Conservation (phyloP, 2,113 vertebrate genomes). For the Siniperca knerii region DNA sequence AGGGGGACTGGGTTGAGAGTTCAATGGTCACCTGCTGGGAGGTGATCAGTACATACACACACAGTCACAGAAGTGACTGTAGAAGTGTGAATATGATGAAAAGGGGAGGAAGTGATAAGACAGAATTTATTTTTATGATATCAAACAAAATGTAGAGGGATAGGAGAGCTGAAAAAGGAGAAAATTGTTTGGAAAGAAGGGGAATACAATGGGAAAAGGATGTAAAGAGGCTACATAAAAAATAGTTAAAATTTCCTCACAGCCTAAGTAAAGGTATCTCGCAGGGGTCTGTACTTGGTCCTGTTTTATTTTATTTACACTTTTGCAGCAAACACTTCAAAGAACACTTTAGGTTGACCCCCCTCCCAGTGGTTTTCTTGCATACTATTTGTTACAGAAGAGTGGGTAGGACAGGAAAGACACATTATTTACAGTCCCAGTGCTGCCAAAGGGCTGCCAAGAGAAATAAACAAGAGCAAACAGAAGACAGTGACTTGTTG, state of each 20-base stretch:
- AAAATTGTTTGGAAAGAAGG: not conserved
- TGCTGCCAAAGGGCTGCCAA: conserved; percentile 37
- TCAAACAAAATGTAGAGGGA: not conserved
- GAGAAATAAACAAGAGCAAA: conserved; percentile 48
- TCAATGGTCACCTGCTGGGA: conserved; percentile 81
- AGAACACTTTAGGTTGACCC: not conserved
- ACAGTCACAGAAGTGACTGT: not conserved
- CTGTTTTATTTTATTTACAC: not conserved
- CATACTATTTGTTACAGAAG: conserved; percentile 8
- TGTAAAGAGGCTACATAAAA: not conserved
- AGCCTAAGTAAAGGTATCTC: not conserved
- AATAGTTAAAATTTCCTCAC: not conserved
- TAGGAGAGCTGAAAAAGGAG: not conserved
- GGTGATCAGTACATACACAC: conserved; percentile 32
- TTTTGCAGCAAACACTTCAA: not conserved
- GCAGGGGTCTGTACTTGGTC: not conserved
- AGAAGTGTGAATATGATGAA: not conserved
- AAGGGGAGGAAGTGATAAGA: not conserved
- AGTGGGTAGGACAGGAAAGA: conserved; percentile 4
- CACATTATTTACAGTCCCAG: conserved; percentile 12
- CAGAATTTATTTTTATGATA: not conserved
- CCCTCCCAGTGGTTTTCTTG: not conserved
- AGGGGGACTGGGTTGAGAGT: conserved; percentile 69
- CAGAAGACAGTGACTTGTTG: conserved; percentile 27
- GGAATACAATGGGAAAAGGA: not conserved